phyloP scores from a whole-genome alignment of 2,113 vertebrate genomes.

The Gnathonemus longibarbis region DNA sequence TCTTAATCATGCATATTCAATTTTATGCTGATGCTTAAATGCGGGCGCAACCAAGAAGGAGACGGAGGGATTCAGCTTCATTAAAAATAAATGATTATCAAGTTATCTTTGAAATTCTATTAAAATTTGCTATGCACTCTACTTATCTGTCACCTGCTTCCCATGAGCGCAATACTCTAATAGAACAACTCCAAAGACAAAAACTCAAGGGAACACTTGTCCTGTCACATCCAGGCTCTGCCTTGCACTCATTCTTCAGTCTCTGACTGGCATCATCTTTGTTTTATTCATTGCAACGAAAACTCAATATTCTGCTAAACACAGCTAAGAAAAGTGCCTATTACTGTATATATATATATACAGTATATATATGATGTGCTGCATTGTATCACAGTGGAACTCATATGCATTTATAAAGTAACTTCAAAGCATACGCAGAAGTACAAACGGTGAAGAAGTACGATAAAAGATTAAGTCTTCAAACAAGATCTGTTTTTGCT shows the following conservation, averaged over 20 bases:
- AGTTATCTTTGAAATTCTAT: constrained; percentile 73
- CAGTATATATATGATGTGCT: constrained; percentile 28
- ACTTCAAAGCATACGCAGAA: background rate
- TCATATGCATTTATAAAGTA: background rate
- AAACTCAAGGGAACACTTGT: constrained; percentile 48
- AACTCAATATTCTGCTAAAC: constrained; percentile 14
- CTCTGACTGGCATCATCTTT: constrained; percentile 27
- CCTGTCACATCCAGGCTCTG: constrained; percentile 14
- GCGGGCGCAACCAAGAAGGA: constrained; percentile 58
- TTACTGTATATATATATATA: background rate
- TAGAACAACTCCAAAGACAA: constrained; percentile 60
- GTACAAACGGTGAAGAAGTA: background rate
- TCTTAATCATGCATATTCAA: constrained; percentile 65
- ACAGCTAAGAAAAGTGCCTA: constrained; percentile 12
- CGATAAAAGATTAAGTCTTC: background rate
- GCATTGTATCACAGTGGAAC: background rate
- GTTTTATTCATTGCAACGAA: constrained; percentile 15
- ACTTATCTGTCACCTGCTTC: constrained; percentile 71
- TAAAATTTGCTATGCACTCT: constrained; percentile 63
- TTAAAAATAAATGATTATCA: constrained; percentile 71
- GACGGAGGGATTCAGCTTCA: constrained; percentile 68
- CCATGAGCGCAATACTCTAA: constrained; percentile 60
- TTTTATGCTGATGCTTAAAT: constrained; percentile 56
- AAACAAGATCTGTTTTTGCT: background rate
- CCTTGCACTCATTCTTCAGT: background rate